A percentile compares a stretch with the other conserved stretches of the same genome.
phyloP scores from a whole-genome alignment of 2,888 invertebrate genomes.

The Ennomos erosarius region DNA sequence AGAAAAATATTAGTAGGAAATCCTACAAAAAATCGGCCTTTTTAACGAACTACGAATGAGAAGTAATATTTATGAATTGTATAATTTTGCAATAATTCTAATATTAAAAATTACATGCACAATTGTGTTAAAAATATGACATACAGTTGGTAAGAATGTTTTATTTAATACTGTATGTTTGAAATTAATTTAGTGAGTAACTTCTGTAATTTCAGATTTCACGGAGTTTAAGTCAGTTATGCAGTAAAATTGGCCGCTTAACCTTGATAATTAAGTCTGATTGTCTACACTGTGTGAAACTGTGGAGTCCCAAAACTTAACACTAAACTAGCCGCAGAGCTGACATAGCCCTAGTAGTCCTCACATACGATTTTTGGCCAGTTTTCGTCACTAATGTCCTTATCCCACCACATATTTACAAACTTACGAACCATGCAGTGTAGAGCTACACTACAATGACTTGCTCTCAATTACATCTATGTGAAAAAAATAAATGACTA shows the following conservation, averaged over 20 bases:
- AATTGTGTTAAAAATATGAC: too few relatives aligned
- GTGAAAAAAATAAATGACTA: slow-evolving; percentile 24
- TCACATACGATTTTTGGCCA: slow-evolving; percentile 45
- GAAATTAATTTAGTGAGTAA: too few relatives aligned
- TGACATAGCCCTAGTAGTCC: slow-evolving; percentile 41
- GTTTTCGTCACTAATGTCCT: slow-evolving; percentile 37
- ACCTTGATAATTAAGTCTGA: background rate
- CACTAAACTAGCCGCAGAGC: slow-evolving; percentile 41
- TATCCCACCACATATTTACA: slow-evolving; percentile 42
- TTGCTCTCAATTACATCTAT: slow-evolving; percentile 11
- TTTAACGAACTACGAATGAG: too few relatives aligned
- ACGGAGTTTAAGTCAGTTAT: too few relatives aligned
- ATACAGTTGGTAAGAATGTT: too few relatives aligned
- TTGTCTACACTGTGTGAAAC: slow-evolving; percentile 12
- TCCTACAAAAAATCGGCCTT: too few relatives aligned
- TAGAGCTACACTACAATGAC: slow-evolving; percentile 25
- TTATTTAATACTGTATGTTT: too few relatives aligned
- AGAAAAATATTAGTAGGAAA: too few relatives aligned
- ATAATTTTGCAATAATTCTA: too few relatives aligned
- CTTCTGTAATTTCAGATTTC: too few relatives aligned
- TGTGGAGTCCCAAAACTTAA: slow-evolving; percentile 23
- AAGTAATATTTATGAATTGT: too few relatives aligned
- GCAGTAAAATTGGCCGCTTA: background rate
- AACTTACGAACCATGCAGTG: slow-evolving; percentile 25
- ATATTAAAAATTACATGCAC: too few relatives aligned